These are phyloP conservation scores for Orthosia gracilis DNA, from an alignment of 2,888 invertebrate species.

Conservation along the genomic window DNA sequence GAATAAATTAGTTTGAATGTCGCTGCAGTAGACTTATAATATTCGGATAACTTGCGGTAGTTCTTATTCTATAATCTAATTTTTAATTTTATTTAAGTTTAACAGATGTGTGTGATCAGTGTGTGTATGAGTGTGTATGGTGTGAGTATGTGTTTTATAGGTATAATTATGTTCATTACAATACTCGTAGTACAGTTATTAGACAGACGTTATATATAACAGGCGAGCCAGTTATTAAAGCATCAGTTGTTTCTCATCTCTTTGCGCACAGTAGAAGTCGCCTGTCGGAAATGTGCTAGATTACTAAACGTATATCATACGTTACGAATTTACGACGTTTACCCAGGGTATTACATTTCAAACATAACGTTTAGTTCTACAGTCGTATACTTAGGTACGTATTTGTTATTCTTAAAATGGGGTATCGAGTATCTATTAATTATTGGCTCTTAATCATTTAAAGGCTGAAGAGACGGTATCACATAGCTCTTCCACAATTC, in stretches of 20 bases:
- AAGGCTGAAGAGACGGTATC: background rate
- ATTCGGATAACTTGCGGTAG: too few relatives aligned
- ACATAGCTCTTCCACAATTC: background rate
- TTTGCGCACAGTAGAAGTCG: constrained; percentile 1
- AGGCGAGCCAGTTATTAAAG: constrained; percentile 16
- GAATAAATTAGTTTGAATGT: too few relatives aligned
- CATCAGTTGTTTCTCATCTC: constrained; percentile 26
- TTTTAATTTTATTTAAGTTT: too few relatives aligned
- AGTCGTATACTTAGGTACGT: background rate
- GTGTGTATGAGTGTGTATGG: too few relatives aligned
- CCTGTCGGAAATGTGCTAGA: constrained; percentile 15
- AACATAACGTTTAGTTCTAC: background rate
- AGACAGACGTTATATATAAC: constrained; percentile 12
- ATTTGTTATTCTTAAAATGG: background rate
- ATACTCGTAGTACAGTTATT: background rate
- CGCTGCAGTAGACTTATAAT: too few relatives aligned
- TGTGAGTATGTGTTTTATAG: background rate
- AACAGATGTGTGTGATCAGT: too few relatives aligned
- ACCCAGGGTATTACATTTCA: background rate
- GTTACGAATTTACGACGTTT: constrained; percentile 6
- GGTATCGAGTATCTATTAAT: background rate
- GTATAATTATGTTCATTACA: background rate
- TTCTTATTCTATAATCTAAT: too few relatives aligned
- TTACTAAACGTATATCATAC: constrained; percentile 1
- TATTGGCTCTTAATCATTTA: background rate